These are phyloP conservation scores for Petrocephalus schoutedeni DNA, from an alignment of 2,797 vertebrate genomes.

Conservation along the genomic window DNA sequence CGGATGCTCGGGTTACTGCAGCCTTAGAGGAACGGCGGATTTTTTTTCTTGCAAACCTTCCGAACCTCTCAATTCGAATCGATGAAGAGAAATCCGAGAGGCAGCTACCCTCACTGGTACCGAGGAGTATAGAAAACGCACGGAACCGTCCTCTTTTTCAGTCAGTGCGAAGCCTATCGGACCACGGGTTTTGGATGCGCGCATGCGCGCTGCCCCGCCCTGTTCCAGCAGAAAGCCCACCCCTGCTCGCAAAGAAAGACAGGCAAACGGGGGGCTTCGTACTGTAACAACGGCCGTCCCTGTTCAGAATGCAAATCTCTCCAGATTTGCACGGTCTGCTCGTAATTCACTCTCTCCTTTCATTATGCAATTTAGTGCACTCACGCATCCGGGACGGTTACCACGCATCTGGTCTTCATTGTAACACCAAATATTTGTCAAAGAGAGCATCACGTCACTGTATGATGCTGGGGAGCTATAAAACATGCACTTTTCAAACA, in stretches of 20 bases:
- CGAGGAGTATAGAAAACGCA: not conserved
- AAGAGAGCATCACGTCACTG: not conserved
- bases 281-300: not conserved
- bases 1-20: conserved; percentile 41
- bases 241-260: conserved; percentile 21
- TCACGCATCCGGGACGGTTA: not conserved
- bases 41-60: conserved; percentile 5
- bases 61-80: not conserved
- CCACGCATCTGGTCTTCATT: conserved; percentile 4
- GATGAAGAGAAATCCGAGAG: not conserved
- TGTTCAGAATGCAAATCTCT: not conserved
- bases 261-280: not conserved
- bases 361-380: conserved; percentile 12
- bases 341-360: conserved; percentile 3
- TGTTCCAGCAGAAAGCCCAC: conserved; percentile 55
- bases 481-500: not conserved
- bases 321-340: not conserved
- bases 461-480: not conserved
- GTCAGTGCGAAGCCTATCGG: conserved; percentile 56
- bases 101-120: not conserved
- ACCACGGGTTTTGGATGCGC: conserved; percentile 51
- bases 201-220: conserved; percentile 87
- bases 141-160: not conserved
- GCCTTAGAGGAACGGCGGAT: conserved; percentile 19
- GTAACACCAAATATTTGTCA: not conserved